phyloP scores from a whole-genome alignment of 2,888 invertebrate genomes.

The Onthophagus sagittarius region DNA sequence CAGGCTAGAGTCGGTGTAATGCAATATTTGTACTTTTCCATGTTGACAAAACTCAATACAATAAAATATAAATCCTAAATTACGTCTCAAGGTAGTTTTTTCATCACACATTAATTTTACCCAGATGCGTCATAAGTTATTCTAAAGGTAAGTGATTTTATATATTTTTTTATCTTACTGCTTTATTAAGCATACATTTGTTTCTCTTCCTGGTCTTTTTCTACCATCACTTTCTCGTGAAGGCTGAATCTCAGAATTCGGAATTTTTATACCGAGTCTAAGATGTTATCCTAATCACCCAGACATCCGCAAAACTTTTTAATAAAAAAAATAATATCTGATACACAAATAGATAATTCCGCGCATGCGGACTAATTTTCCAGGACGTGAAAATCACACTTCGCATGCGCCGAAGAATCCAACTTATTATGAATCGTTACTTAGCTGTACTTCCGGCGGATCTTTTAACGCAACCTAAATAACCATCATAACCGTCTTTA shows the following conservation, averaged over 20 bases:
- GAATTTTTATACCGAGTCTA: no score
- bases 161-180: not conserved
- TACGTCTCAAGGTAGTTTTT: conserved; percentile 17
- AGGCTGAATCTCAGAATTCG: no score
- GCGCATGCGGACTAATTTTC: no score
- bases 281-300: no score
- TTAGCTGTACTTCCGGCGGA: not conserved
- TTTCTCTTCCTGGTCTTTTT: no score
- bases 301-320: no score
- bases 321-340: not conserved
- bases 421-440: no score
- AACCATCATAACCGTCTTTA: not conserved
- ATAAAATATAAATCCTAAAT: conserved; percentile 51
- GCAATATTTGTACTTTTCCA: conserved; percentile 63
- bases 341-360: no score
- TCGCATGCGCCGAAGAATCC: no score
- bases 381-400: no score
- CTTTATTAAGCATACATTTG: no score
- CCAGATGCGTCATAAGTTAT: not conserved
- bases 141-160: not conserved
- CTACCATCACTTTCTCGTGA: no score
- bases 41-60: conserved; percentile 58
- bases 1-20: conserved; percentile 54
- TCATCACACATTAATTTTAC: not conserved
- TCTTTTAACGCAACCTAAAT: not conserved